Conservation (phyloP, 2,888 invertebrate species). For the Papilio protenor region DNA sequence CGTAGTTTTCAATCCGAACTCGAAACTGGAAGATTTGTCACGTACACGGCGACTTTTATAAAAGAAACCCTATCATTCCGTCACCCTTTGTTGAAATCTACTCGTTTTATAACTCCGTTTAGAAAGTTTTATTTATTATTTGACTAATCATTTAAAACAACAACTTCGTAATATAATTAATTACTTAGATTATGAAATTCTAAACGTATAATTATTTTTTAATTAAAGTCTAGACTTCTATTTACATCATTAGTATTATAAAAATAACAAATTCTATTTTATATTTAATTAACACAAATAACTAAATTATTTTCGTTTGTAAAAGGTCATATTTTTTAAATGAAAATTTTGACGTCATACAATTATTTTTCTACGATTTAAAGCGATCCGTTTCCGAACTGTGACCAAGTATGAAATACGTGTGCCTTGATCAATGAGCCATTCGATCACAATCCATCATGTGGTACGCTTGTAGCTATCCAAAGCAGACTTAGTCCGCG, state of each 20-base stretch:
- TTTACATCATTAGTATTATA: background rate
- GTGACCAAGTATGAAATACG: slow-evolving; percentile 65
- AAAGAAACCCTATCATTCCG: slow-evolving; percentile 77
- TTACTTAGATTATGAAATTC: background rate
- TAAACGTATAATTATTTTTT: background rate
- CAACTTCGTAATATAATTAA: background rate
- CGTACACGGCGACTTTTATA: slow-evolving; percentile 80
- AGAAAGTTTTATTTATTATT: slow-evolving; percentile 25
- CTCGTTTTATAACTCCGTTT: slow-evolving; percentile 52
- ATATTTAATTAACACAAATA: background rate
- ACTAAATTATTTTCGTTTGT: background rate
- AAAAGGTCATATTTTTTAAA: background rate
- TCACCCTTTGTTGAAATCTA: slow-evolving; percentile 64
- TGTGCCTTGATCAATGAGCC: slow-evolving; percentile 76
- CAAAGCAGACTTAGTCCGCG: slow-evolving; percentile 60
- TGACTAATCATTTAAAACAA: background rate
- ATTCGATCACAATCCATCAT: slow-evolving; percentile 81
- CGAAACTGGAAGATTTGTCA: slow-evolving; percentile 82
- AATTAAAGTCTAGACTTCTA: background rate
- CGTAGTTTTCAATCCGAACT: slow-evolving; percentile 82
- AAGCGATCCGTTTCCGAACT: slow-evolving; percentile 64
- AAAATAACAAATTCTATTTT: background rate
- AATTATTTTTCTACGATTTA: slow-evolving; percentile 56
- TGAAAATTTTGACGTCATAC: background rate
- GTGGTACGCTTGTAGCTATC: slow-evolving; percentile 55